Conservation (phyloP, 2,888 invertebrate genomes). For the Dichetophora obliterata region DNA sequence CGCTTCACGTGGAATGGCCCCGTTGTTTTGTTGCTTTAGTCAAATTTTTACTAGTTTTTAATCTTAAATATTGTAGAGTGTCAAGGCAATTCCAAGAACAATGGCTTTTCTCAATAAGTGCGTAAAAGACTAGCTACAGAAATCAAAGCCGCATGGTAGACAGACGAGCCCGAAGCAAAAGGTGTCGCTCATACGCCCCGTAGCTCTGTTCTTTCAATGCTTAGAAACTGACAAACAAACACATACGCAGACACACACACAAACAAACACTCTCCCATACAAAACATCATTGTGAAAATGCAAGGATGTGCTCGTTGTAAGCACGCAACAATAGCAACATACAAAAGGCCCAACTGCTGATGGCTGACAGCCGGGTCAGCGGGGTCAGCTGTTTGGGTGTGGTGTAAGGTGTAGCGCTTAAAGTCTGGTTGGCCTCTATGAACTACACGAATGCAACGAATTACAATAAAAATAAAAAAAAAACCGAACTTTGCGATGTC, state of each 20-base stretch:
- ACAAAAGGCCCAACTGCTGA: constrained; percentile 1
- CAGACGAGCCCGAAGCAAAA: not conserved
- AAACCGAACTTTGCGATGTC: constrained; percentile 50
- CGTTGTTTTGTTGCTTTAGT: no score
- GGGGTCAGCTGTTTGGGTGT: not conserved
- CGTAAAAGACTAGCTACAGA: not conserved
- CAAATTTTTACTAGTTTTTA: no score
- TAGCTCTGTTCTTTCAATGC: not conserved
- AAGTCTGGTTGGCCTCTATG: not conserved
- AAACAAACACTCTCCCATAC: not conserved
- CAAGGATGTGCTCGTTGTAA: constrained; percentile 43
- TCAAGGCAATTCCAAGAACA: not conserved
- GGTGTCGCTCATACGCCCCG: constrained; percentile 35
- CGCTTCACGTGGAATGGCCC: no score
- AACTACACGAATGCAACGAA: not conserved
- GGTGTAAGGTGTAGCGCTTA: not conserved
- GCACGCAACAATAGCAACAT: constrained; percentile 45
- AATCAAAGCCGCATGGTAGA: no score
- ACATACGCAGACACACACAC: constrained; percentile 11
- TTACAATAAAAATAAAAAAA: not conserved
- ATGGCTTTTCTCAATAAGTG: not conserved
- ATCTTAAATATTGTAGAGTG: not conserved
- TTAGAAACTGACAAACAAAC: constrained; percentile 28
- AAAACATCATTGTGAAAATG: constrained; percentile 14
- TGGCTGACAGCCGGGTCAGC: not conserved